These are phyloP conservation scores for Gryllus bimaculatus DNA, from an alignment of 1,140 invertebrate species.

Conservation along the genomic window DNA sequence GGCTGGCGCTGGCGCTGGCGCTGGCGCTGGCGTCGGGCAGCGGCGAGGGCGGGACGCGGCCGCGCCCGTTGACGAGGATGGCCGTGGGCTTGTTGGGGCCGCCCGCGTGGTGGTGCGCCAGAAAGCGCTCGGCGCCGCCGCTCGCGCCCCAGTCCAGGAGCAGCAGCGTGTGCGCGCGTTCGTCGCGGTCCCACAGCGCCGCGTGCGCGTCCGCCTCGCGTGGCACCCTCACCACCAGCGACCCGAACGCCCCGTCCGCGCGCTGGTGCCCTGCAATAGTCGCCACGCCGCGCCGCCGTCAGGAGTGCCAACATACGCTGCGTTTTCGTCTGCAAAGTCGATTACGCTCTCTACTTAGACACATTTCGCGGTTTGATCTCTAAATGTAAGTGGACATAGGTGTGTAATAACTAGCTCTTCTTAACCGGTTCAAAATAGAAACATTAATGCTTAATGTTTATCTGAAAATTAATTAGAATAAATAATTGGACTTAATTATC, in stretches of 20 bases:
- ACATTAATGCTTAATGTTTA: too few relatives aligned
- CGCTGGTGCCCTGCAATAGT: constrained; percentile 57
- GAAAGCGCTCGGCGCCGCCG: constrained; percentile 56
- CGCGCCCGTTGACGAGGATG: constrained; percentile 68
- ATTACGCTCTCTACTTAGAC: too few relatives aligned
- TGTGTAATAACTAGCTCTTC: too few relatives aligned
- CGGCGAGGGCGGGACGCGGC: constrained; percentile 34
- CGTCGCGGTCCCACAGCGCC: constrained; percentile 55
- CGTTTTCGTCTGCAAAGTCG: too few relatives aligned
- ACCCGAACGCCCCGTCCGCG: constrained; percentile 69
- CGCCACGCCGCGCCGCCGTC: neutral
- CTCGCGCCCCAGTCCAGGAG: constrained; percentile 70
- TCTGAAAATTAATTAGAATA: too few relatives aligned
- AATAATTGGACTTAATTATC: too few relatives aligned
- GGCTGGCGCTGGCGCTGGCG: too few relatives aligned
- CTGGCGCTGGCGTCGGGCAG: constrained; percentile 26
- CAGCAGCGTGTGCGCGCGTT: constrained; percentile 50
- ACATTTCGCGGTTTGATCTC: too few relatives aligned
- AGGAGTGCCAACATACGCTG: neutral
- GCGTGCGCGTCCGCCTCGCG: constrained; percentile 45
- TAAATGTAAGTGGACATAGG: too few relatives aligned
- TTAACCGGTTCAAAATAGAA: too few relatives aligned
- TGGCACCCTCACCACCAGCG: constrained; percentile 57
- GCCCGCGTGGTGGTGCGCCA: constrained; percentile 65
- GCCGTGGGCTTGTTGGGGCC: constrained; percentile 69